Percentiles rank a stretch among this genome's conserved stretches.
Conservation (phyloP, 2,797 vertebrate genomes). For the Tinamus major region DNA sequence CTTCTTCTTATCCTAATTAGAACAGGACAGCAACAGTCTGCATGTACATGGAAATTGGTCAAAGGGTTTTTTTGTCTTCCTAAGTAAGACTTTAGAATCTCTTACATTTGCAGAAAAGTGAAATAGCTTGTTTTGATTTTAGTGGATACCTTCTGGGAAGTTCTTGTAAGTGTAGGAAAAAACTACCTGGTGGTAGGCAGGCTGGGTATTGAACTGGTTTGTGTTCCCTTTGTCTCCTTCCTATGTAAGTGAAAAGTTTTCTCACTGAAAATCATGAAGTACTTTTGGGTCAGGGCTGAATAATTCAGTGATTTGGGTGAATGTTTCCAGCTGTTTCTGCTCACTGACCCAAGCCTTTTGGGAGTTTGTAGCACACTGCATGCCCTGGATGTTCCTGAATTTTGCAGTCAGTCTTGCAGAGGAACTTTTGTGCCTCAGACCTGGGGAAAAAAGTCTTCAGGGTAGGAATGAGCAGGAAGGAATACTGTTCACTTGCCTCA, state of each 20-base stretch:
- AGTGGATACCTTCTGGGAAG: neutral
- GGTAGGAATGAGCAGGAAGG: neutral
- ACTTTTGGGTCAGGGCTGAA: neutral
- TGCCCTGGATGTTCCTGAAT: neutral
- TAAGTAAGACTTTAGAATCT: neutral
- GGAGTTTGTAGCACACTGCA: neutral
- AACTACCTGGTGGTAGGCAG: neutral
- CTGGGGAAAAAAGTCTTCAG: neutral
- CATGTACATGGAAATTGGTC: neutral
- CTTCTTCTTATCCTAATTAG: neutral
- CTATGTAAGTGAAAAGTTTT: neutral
- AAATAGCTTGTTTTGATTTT: neutral
- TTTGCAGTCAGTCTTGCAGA: neutral
- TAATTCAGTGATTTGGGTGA: neutral
- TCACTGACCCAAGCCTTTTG: slow-evolving; percentile 10
- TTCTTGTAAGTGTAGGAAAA: neutral
- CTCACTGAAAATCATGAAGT: neutral
- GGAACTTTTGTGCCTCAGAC: slow-evolving; percentile 6
- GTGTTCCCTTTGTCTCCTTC: neutral
- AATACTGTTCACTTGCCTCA: neutral
- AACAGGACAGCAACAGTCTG: neutral
- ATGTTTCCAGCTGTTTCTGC: slow-evolving; percentile 19
- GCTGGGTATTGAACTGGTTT: neutral
- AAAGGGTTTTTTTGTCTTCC: neutral
- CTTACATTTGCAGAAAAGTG: neutral